phyloP scores from a whole-genome alignment of 2,888 invertebrate genomes.

The Scaptomyza reducta region DNA sequence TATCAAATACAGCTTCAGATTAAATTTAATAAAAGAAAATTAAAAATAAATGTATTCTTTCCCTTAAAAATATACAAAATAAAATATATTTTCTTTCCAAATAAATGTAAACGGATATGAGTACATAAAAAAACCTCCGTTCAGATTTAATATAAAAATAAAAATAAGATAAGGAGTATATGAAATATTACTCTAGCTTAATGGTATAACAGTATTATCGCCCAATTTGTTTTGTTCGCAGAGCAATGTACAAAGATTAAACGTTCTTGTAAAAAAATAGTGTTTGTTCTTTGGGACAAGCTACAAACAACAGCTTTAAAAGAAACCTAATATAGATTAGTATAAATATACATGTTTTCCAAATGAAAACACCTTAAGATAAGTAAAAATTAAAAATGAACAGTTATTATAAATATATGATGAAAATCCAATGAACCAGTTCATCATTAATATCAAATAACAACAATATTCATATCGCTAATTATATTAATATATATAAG shows the following conservation, averaged over 20 bases:
- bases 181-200: neutral
- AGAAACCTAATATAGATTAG: slow-evolving; percentile 2
- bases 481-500: slow-evolving; percentile 50
- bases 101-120: neutral
- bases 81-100: neutral
- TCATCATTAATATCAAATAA: slow-evolving; percentile 18
- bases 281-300: neutral
- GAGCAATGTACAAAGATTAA: neutral
- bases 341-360: slow-evolving; percentile 13
- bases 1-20: too few species aligned
- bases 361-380: slow-evolving; percentile 1
- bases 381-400: slow-evolving; percentile 34
- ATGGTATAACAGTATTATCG: slow-evolving; percentile 1
- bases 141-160: neutral
- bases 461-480: slow-evolving; percentile 55
- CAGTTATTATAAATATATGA: slow-evolving; percentile 16
- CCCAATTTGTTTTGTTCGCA: neutral
- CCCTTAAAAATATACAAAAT: neutral
- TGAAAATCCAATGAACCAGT: slow-evolving; percentile 1
- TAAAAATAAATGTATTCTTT: neutral
- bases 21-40: neutral
- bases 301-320: slow-evolving; percentile 54
- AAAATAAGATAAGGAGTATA: neutral
- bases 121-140: neutral
- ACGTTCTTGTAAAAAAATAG: neutral